Percentiles rank a stretch among this genome's conserved stretches.
phyloP scores from a whole-genome alignment of 2,113 vertebrate species.

The Zosterops pallidus region DNA sequence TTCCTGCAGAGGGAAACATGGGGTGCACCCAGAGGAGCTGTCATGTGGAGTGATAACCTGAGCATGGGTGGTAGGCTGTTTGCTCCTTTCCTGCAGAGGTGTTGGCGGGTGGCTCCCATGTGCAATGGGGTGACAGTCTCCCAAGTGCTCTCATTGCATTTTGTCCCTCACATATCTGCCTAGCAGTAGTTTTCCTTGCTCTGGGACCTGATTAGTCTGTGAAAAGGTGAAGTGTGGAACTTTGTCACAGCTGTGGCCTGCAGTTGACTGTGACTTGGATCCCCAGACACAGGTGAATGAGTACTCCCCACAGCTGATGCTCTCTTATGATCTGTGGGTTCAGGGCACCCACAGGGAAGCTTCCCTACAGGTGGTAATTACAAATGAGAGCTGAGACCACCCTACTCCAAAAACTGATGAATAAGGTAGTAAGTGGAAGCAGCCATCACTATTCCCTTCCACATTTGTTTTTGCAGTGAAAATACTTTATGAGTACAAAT shows the following conservation, averaged over 20 bases:
- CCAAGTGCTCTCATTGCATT: neutral
- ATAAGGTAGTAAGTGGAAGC: neutral
- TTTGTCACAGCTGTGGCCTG: neutral
- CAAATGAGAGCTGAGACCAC: neutral
- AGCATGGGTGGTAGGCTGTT: neutral
- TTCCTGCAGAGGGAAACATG: neutral
- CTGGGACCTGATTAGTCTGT: neutral
- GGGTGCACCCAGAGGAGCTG: neutral
- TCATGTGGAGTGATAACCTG: neutral
- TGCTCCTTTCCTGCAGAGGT: neutral
- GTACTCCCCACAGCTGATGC: rapidly evolving
- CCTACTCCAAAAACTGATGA: neutral
- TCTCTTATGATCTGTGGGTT: rapidly evolving
- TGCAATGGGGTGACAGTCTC: neutral
- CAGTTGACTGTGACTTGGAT: neutral
- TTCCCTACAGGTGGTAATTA: neutral
- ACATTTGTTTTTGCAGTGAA: neutral
- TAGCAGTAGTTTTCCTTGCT: neutral
- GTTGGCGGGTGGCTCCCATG: neutral
- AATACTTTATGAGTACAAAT: neutral
- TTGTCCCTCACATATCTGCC: neutral
- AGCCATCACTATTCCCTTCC: neutral
- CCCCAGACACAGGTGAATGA: neutral
- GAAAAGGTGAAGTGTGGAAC: neutral
- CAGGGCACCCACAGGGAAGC: neutral